Conservation (phyloP, 2,888 invertebrate species). For the Biston betularia region DNA sequence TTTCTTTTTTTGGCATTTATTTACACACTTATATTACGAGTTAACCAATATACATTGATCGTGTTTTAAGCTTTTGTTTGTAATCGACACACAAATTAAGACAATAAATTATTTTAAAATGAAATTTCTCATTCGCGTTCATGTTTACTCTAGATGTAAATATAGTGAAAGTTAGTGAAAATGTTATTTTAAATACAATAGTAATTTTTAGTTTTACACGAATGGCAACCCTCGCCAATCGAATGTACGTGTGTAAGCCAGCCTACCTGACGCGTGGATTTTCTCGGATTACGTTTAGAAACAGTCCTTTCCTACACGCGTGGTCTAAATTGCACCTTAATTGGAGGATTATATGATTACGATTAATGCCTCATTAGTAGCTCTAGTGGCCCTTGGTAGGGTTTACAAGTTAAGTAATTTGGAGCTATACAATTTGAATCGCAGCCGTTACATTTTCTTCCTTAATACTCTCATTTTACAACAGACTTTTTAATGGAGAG, state of each 20-base stretch:
- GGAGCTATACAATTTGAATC: constrained; percentile 12
- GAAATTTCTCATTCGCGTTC: too few species aligned
- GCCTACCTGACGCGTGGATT: constrained; percentile 22
- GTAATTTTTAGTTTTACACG: neutral
- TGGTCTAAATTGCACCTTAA: constrained; percentile 44
- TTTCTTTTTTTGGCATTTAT: too few species aligned
- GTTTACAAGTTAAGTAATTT: constrained; percentile 29
- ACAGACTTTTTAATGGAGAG: constrained; percentile 4
- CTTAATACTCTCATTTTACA: constrained; percentile 11
- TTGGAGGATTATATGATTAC: constrained; percentile 43
- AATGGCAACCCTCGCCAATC: neutral
- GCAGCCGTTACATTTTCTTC: constrained; percentile 4
- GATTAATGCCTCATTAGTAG: constrained; percentile 43
- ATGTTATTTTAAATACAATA: neutral
- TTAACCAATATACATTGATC: too few species aligned
- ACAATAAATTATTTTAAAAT: too few species aligned
- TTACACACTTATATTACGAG: too few species aligned
- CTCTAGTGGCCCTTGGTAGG: constrained; percentile 24
- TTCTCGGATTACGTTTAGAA: constrained; percentile 27
- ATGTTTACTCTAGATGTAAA: too few species aligned
- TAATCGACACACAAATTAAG: too few species aligned
- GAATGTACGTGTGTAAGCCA: constrained; percentile 19
- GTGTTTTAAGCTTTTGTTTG: too few species aligned
- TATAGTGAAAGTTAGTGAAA: too few species aligned
- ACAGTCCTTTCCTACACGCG: constrained; percentile 23